These are phyloP conservation scores for Rhinatrema bivittatum DNA, from an alignment of 2,797 vertebrate species.

Conservation along the genomic window DNA sequence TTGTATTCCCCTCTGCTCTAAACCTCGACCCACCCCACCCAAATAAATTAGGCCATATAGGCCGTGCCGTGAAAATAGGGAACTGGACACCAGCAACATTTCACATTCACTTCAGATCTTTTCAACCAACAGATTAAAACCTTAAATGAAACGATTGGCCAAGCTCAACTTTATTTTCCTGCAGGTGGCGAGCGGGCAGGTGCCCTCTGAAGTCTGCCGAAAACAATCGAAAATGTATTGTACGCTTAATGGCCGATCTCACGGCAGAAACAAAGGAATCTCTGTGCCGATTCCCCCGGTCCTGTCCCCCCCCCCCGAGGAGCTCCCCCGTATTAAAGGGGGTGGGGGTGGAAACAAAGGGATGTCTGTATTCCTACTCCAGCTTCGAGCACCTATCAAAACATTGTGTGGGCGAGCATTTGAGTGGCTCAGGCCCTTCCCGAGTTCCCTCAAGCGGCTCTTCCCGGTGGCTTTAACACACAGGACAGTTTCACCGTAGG, in stretches of 20 bases:
- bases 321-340: conserved; percentile 67
- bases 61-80: too few relatives aligned
- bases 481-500: too few relatives aligned
- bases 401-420: conserved; percentile 61
- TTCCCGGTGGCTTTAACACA: conserved; percentile 27
- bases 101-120: too few relatives aligned
- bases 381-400: conserved; percentile 69
- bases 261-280: conserved; percentile 70
- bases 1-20: too few relatives aligned
- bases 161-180: too few relatives aligned
- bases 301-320: conserved; percentile 81
- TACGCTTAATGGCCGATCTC: conserved; percentile 32
- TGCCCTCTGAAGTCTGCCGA: conserved; percentile 54
- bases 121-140: too few relatives aligned
- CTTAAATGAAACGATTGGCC: too few relatives aligned
- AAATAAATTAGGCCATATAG: too few relatives aligned
- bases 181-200: conserved; percentile 16
- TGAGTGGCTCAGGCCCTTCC: conserved; percentile 37
- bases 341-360: conserved; percentile 78
- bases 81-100: too few relatives aligned
- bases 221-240: conserved; percentile 53
- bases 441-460: conserved; percentile 12
- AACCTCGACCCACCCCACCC: too few relatives aligned
- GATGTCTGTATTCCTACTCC: conserved; percentile 70
- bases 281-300: conserved; percentile 72